Conservation (phyloP, 2,113 vertebrate species). For the Rafetus swinhoei region DNA sequence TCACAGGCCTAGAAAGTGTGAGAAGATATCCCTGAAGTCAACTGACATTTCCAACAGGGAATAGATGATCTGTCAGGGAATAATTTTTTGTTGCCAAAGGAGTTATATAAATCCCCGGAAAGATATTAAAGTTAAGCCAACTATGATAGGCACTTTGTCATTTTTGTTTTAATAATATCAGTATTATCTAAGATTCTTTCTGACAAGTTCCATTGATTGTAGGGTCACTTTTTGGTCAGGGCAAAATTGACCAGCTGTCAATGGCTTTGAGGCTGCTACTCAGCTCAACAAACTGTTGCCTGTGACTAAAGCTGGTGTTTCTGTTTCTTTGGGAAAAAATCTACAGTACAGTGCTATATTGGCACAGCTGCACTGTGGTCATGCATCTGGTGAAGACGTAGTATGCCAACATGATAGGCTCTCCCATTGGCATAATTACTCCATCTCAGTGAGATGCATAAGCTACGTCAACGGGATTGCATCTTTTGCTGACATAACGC, state of each 20-base stretch:
- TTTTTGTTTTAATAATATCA: neutral
- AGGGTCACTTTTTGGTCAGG: neutral
- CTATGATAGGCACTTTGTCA: neutral
- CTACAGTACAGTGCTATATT: no score
- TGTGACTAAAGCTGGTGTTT: neutral
- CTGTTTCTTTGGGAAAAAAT: neutral
- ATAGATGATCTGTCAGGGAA: neutral
- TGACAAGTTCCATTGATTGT: neutral
- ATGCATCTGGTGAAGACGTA: no score
- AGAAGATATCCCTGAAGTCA: neutral
- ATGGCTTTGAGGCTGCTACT: neutral
- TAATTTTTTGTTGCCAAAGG: neutral
- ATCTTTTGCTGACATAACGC: no score
- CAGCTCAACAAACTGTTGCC: neutral
- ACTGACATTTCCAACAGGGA: neutral
- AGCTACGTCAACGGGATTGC: no score
- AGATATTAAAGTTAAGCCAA: neutral
- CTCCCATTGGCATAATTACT: no score
- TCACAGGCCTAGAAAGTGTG: neutral
- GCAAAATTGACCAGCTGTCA: neutral
- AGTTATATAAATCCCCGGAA: neutral
- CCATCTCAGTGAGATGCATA: no score
- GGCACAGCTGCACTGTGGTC: no score
- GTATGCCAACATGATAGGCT: no score
- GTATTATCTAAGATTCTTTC: neutral